Percentiles rank a stretch among this genome's conserved stretches.
phyloP scores from a whole-genome alignment of 2,797 vertebrate species.

The Coendou prehensilis region DNA sequence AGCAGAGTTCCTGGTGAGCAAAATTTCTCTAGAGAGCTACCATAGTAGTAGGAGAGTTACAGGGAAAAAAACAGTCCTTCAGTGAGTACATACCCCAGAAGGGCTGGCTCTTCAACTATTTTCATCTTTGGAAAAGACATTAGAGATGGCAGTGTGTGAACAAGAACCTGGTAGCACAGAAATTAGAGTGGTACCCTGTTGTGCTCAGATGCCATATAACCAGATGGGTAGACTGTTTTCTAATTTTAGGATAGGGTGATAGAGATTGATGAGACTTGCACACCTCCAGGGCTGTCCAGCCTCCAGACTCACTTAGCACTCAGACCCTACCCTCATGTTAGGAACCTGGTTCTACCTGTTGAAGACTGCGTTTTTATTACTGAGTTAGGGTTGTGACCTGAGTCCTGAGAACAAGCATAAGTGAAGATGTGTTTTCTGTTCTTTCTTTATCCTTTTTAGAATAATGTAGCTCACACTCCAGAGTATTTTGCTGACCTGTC shows the following conservation, averaged over 20 bases:
- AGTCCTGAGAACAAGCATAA: neutral
- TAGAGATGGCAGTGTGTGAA: neutral
- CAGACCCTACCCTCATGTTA: neutral
- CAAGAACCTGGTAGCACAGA: neutral
- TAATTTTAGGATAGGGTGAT: neutral
- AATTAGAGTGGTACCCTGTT: neutral
- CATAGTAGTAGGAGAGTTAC: neutral
- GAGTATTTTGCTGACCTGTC: neutral
- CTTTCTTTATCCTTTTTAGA: neutral
- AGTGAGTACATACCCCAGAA: neutral
- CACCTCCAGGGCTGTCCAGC: neutral
- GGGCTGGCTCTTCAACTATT: neutral
- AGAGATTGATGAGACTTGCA: neutral
- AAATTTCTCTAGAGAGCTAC: neutral
- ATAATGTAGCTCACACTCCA: neutral
- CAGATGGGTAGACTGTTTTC: neutral
- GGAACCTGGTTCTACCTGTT: neutral
- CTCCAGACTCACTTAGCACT: neutral
- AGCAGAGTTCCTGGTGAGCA: neutral
- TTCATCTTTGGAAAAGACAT: conserved; percentile 48
- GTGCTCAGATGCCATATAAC: neutral
- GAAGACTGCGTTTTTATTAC: neutral
- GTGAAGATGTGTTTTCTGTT: neutral
- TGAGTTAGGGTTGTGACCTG: neutral
- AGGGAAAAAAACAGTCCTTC: neutral